Base-by-base conservation (phyloP, 2,797 vertebrate genomes). In the Scolopax rusticola region DNA sequence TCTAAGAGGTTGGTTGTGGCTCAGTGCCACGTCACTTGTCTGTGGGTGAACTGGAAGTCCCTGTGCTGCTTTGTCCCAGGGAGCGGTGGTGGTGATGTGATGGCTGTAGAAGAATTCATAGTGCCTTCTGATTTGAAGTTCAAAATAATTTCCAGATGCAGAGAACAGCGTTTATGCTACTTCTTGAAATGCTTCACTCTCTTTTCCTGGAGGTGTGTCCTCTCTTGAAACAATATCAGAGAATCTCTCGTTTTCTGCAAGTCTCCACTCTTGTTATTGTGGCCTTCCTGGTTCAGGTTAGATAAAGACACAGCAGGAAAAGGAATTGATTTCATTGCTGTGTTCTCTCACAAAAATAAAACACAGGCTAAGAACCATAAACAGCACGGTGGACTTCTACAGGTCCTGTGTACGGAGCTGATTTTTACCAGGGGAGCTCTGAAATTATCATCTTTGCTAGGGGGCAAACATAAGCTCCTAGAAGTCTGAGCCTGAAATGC, bases 141-240 rank as follows among this genome's bases (percentile, higher is more conserved):
- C 51, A 75, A 63, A 61, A 33, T 56, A 9, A 67, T 27, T 77
- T 77, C 40, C 15, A 4, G 11, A 65, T 36, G 24, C 15, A 36
- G 15, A 32, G 23, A 18, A n/a, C 14, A 78, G 9, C 1, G 0
- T 59, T 74, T 56, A 32, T 0, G 0, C 4, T 7, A 6, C 32
- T 59, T 68, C 5, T 59, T 79, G n/a, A 76, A 76, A n/a, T 28
- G 20, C 5, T 74, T 64, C 18, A 3, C 18, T 56, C 25, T 40
- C 25, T 40, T 67, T 68, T 85, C 27, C n/a, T 50, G 38, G 68
- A 61, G 9, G 33, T 19, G 15, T 9, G 1, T 54, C 11, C 17
- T 40, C 16, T 76, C 24, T 56, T 24, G 17, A 79, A 83, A 48
- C 11, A 59, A 30, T 27, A n/a, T 2, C 36, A 25, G 41, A 57